Evolutionary conservation across 2,888 invertebrate genomes (phyloP), one percentile per base, ranked within the genome.

Genomic region (Andrena minutula): DNA sequence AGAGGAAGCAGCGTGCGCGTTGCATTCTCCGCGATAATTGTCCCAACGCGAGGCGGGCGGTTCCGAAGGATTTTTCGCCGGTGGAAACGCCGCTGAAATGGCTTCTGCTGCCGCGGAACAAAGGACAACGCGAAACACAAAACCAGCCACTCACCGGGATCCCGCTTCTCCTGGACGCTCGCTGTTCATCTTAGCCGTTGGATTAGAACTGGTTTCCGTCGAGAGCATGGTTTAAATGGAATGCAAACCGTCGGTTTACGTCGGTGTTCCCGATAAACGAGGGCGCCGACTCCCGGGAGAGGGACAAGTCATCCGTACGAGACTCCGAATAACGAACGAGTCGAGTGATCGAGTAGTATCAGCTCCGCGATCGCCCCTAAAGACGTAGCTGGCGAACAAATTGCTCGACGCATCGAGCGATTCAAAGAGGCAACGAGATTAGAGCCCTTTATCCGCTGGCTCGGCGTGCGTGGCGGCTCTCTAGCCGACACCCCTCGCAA

Each of bases 21-120:
- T 5, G 41, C 16, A 30, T 53, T 41, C 64, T 69, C 49, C 49
- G 76, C 32, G 69, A 77, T 79, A 79, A 79, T 79, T 65, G 79
- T 79, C 35, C 28, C 56, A 12, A 16, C 68, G 61, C 28, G 7
- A 53, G 47, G 6, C 3, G 53, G 6, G 23, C 28, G 58, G 23
- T 79, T 76, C 49, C 56, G 53, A 76, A 64, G 56, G 77, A 69
- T 79, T 69, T 76, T 69, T 76, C 69, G 64, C 56, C 64, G 49
- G 68, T 41, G 49, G 60, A 74, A 77, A 74, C 30, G 30, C 23
- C 49, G 49, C 4, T 8, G 60, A 23, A 60, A 74, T 60, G n/a
- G 51, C 28, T 20, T 28, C 51, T 49, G 49, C 23, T 75, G 49
- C 64, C 23, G 47, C 41, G 60, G 47, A 75, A 77, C 77, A 75